Evolutionary conservation across 2,113 vertebrate species (phyloP), one percentile per base, ranked within the genome.

Genomic region (Alligator sinensis): DNA sequence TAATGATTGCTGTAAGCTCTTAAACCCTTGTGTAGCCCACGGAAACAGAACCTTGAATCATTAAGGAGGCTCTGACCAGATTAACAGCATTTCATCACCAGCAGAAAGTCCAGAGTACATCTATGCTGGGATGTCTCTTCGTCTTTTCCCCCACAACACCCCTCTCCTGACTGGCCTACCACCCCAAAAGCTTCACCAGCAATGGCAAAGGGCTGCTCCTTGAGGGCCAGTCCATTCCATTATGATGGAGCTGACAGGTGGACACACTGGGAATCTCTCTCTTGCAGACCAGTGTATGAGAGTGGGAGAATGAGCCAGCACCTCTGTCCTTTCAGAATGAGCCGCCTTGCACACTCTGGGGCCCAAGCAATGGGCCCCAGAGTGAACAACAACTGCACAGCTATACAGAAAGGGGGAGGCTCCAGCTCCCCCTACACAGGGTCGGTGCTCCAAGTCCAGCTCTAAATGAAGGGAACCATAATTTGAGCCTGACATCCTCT

Each of bases 21-120:
- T 63, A 78, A 66, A 84, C 27, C 24, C n/a, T 54, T 62, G 14
- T 70, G 88, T 77, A 77, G 27, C 30, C 86, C 5, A 2, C 28
- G 21, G 80, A 3, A 47, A 22, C 30, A 80, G 1, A 59, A 2
- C 27, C n/a, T 76, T 63, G 62, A 38, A 30, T 75, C 17, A 34
- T 84, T 70, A 63, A 47, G 85, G 19, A 27, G 47, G 27, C 70
- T 89, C 54, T 75, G 16, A 14, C 19, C 72, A 19, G 13, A 86
- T 5, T 54, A 86, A 87, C 74, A 34, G 28, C 34, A 75, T 57
- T 91, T 59, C 59, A 77, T 84, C 2, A 5, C 61, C 7, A 25
- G 4, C 6, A 2, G 68, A 91, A 19, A 24, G 60, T 6, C 1
- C 0, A 0, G 2, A 34, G 15, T 57, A 15, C 84, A 13, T 11